Base-by-base conservation (phyloP, 53 echinoderm and acorn worm genomes). In the Astropecten irregularis region DNA sequence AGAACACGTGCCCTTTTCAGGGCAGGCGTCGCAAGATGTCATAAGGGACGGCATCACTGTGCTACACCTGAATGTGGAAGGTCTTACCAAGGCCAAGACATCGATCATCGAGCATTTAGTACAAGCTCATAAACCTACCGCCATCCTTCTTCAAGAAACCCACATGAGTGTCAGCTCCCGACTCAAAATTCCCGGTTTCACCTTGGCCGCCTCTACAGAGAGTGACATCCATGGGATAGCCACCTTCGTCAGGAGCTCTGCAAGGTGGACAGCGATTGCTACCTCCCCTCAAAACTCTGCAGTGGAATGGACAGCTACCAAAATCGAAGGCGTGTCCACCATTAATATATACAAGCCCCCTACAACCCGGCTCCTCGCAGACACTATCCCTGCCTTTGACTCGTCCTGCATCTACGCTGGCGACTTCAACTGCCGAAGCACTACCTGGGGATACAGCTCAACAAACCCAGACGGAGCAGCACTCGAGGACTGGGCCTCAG, bases 261-360 rank as follows among this genome's bases (percentile, higher is more conserved):
- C 71, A 9, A 71, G 57, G 50, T 84, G 72, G 62, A 34, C 40
- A 44, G 71, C 84, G 27, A 38, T 83, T 37, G 28, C 84, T n/a
- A 30, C 68, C 22, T 69, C 56, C 64, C 33, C 84, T 40, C 31
- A 55, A 40, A 1, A 83, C 27, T 83, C 69, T 26, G 42, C 18
- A 51, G 18, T 74, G 46, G 76, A 86, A 53, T 86, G 76, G 76
- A 20, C 66, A 64, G 86, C 76, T 8, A 67, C 77, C 20, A 38
- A 44, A 30, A 56, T 86, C 30, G 77, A 86, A 77, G 85, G 68
- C 27, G 53, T 74, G 18, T 76, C 67, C 44, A 54, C 77, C 23
- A 74, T 86, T 18, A 86, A 86, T 21, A 44, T 77, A 56, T 86
- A 77, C 77, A 77, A 86, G 68, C 86, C 68, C 53, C 86, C 77